Evolutionary conservation across 2,797 vertebrate genomes (phyloP).

Genomic region (Acrocephalus scirpaceus): DNA sequence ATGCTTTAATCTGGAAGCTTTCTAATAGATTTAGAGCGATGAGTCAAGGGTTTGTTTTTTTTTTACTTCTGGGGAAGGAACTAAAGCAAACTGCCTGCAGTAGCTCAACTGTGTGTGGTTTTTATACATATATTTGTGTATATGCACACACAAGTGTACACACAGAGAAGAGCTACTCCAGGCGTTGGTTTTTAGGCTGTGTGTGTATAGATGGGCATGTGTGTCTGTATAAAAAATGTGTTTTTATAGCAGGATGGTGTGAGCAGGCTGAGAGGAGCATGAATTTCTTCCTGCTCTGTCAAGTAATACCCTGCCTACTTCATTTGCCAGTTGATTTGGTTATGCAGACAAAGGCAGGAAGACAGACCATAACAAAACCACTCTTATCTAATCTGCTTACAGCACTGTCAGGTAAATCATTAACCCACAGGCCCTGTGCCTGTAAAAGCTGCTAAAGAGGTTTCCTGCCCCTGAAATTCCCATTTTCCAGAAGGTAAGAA

Average conservation of each 20-base stretch:
- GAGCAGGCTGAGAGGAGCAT: background rate
- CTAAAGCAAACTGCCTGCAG: background rate
- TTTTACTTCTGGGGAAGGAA: background rate
- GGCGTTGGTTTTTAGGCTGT: background rate
- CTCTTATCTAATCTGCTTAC: background rate
- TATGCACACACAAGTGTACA: background rate
- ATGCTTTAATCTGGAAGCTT: background rate
- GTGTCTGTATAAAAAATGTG: background rate
- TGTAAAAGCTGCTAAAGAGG: background rate
- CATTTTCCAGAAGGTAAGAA: background rate
- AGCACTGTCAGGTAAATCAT: conserved; percentile 1
- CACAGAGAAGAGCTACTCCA: background rate
- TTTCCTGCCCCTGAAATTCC: background rate
- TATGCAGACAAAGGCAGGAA: background rate
- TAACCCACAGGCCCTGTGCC: background rate
- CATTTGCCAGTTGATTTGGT: background rate
- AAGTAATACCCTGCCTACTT: background rate
- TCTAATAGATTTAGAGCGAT: background rate
- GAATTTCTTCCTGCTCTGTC: background rate
- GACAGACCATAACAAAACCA: background rate
- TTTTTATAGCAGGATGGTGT: background rate
- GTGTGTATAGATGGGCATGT: background rate
- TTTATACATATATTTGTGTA: background rate
- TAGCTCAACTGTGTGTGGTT: background rate
- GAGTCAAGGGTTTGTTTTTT: background rate